Percentiles rank a stretch among this genome's conserved stretches.
Evolutionary conservation across 2,113 vertebrate species (phyloP).

Genomic region (Limnothrissa miodon): DNA sequence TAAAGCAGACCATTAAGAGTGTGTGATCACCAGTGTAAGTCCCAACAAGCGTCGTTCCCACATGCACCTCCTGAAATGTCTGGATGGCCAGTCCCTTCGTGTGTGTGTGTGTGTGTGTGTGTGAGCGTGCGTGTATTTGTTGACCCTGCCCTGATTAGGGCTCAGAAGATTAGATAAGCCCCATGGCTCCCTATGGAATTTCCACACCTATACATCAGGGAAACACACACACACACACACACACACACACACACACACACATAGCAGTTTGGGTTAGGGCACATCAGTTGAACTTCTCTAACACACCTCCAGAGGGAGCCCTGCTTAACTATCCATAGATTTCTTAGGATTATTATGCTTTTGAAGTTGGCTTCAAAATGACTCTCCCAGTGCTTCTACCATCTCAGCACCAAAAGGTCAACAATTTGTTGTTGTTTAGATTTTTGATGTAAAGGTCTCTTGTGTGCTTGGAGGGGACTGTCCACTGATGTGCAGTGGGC

Average conservation of each 20-base stretch:
- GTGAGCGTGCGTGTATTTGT: not conserved
- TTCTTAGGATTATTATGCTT: not conserved
- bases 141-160: constrained; percentile 24
- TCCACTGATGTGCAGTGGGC: constrained; percentile 24
- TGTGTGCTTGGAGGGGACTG: constrained; percentile 31
- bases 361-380: not conserved
- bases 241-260: too few species aligned
- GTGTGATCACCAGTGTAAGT: constrained; percentile 46
- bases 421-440: not conserved
- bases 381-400: not conserved
- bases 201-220: not conserved
- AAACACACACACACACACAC: too few species aligned
- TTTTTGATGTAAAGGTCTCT: not conserved
- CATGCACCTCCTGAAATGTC: constrained; percentile 33
- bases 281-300: not conserved
- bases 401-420: not conserved
- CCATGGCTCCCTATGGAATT: not conserved
- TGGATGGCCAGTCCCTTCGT: constrained; percentile 16
- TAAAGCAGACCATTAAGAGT: constrained; percentile 43
- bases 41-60: constrained; percentile 50
- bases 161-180: constrained; percentile 21
- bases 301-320: not conserved
- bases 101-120: constrained; percentile 5
- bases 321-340: not conserved
- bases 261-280: not conserved